phyloP scores from a whole-genome alignment of 2,113 vertebrate species.

The Propithecus coquereli region DNA sequence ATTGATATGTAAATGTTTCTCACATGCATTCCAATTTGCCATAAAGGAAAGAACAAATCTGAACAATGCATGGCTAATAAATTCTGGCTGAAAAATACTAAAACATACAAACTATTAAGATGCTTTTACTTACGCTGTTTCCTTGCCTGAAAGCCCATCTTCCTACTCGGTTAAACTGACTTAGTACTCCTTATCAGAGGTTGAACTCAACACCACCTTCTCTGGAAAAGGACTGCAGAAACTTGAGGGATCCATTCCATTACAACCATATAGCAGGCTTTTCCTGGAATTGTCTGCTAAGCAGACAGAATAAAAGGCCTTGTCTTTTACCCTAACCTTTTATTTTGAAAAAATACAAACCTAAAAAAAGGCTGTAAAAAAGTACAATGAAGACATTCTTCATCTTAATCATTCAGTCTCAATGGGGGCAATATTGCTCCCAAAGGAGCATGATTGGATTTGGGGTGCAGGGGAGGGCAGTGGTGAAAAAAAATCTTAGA shows the following conservation, averaged over 20 bases:
- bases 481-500: background rate
- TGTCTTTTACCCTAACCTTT: background rate
- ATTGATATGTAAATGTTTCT: background rate
- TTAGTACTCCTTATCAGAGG: background rate
- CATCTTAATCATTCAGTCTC: background rate
- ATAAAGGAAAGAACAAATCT: background rate
- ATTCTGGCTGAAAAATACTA: background rate
- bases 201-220: background rate
- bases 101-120: slow-evolving; percentile 12
- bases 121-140: background rate
- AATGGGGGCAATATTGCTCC: background rate
- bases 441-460: background rate
- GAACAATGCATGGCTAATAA: background rate
- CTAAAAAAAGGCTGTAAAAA: background rate
- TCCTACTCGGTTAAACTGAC: background rate
- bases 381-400: background rate
- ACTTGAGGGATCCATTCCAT: background rate
- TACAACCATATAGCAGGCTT: background rate
- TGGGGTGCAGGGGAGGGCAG: background rate
- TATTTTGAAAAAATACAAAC: background rate
- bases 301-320: background rate
- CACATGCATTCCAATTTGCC: background rate
- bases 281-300: background rate
- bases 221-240: background rate
- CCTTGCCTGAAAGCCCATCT: background rate